Evolutionary conservation across 2,888 invertebrate genomes (phyloP).

Genomic region (Rhorus exstirpatorius): DNA sequence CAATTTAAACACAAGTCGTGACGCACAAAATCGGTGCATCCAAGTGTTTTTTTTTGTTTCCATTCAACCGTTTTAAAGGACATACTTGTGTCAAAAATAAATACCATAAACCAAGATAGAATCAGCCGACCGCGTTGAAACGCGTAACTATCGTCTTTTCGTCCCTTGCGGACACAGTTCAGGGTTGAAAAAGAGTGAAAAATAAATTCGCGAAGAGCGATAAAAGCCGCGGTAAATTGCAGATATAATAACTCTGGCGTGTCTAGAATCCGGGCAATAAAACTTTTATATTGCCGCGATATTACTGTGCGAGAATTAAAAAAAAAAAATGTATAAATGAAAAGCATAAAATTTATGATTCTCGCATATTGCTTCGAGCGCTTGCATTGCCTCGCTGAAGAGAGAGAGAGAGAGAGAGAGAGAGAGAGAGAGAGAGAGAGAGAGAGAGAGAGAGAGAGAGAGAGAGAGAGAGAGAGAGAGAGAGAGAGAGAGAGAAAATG

Average conservation of each 20-base stretch:
- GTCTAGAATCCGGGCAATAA: constrained; percentile 23
- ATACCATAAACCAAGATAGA: constrained; percentile 4
- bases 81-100: neutral
- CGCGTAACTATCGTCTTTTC: neutral
- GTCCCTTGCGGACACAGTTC: neutral
- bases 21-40: no score
- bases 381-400: constrained; percentile 4
- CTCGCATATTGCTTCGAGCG: constrained; percentile 9
- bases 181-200: constrained; percentile 23
- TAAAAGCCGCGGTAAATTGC: constrained; percentile 41
- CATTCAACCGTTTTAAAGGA: no score
- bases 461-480: no score
- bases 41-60: no score
- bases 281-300: constrained; percentile 12
- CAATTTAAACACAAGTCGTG: no score
- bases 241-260: constrained; percentile 38
- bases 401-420: no score
- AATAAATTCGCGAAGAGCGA: constrained; percentile 29
- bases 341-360: constrained; percentile 24
- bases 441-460: no score
- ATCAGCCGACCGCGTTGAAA: neutral
- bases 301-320: constrained; percentile 19
- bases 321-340: constrained; percentile 6
- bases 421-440: no score
- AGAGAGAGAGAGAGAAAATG: no score